phyloP scores from a whole-genome alignment of 2,888 invertebrate species.

The Sphinx pinastri region DNA sequence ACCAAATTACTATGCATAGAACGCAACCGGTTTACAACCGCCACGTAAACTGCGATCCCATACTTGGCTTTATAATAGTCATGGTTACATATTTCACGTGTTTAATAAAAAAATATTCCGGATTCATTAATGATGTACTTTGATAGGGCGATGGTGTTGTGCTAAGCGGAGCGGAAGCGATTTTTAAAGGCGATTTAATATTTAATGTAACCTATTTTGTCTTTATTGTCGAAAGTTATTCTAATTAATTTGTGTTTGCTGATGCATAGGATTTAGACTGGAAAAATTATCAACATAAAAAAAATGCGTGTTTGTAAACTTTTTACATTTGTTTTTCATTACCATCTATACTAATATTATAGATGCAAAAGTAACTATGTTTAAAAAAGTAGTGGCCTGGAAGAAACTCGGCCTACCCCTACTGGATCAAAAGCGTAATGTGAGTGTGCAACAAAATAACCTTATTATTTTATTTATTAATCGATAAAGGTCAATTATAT shows the following conservation, averaged over 20 bases:
- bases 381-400: too few relatives aligned
- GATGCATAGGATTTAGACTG: too few relatives aligned
- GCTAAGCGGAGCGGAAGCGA: slow-evolving; percentile 32
- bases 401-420: too few relatives aligned
- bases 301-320: too few relatives aligned
- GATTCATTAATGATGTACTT: slow-evolving; percentile 39
- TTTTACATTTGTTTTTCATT: too few relatives aligned
- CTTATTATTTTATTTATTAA: not conserved
- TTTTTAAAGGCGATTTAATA: not conserved
- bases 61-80: slow-evolving; percentile 8
- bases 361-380: too few relatives aligned
- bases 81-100: slow-evolving; percentile 11
- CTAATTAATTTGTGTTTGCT: too few relatives aligned
- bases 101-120: slow-evolving; percentile 8
- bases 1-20: slow-evolving; percentile 22
- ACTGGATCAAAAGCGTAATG: too few relatives aligned
- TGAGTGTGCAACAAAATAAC: too few relatives aligned
- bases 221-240: too few relatives aligned
- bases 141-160: slow-evolving; percentile 25
- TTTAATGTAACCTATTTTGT: not conserved
- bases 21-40: slow-evolving; percentile 23
- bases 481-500: not conserved
- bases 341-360: too few relatives aligned
- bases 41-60: slow-evolving; percentile 13
- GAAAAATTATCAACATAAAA: too few relatives aligned